Evolutionary conservation across 1,140 invertebrate species (phyloP).

Genomic region (Choristoneura fumiferana): DNA sequence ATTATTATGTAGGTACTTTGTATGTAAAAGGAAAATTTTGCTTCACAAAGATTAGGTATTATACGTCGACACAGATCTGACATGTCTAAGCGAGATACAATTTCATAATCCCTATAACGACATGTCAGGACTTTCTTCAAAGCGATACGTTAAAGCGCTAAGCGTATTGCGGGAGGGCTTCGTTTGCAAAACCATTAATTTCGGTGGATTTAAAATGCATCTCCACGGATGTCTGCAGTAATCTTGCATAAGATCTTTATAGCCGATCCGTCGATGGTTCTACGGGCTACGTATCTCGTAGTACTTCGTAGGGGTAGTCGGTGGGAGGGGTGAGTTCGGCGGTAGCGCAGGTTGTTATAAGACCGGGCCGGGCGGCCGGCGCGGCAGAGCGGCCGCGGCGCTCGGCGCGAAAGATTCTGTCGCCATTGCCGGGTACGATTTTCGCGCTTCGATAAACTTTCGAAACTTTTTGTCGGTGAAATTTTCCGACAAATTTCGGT

Average conservation of each 20-base stretch:
- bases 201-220: conserved; percentile 15
- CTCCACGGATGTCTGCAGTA: conserved; percentile 16
- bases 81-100: not conserved
- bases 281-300: not conserved
- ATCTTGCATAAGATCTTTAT: conserved; percentile 15
- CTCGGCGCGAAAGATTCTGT: conserved; percentile 26
- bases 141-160: conserved; percentile 13
- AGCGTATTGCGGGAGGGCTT: not conserved
- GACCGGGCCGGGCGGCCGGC: conserved; percentile 33
- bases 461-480: conserved; percentile 23
- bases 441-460: conserved; percentile 46
- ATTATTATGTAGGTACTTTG: not conserved
- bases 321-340: conserved; percentile 41
- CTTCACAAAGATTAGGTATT: not conserved
- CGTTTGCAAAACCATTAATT: conserved; percentile 15
- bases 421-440: conserved; percentile 27
- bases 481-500: not conserved
- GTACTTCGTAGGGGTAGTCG: conserved; percentile 18
- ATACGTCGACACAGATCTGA: too few species aligned
- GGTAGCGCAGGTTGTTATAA: conserved; percentile 44
- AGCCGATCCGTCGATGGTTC: conserved; percentile 10
- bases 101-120: conserved; percentile 1
- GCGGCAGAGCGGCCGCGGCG: conserved; percentile 47
- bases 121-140: not conserved
- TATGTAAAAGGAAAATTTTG: not conserved